Evolutionary conservation across 2,113 vertebrate genomes (phyloP).

Genomic region (Scolopax mira): DNA sequence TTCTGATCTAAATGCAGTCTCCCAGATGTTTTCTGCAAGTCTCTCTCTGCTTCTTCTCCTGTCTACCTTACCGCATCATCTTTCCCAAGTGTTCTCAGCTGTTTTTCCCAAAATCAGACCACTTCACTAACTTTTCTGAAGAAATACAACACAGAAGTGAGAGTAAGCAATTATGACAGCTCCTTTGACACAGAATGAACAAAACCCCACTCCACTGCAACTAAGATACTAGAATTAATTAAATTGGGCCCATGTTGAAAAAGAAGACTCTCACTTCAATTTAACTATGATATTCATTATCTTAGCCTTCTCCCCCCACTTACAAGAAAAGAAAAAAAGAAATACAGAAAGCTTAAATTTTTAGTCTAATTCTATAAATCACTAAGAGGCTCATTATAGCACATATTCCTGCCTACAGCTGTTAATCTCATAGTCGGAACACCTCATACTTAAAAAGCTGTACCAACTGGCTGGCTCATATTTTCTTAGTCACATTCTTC

Average conservation of each 20-base stretch:
- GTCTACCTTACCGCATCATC: not conserved
- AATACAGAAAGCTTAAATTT: not conserved
- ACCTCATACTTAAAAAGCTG: not conserved
- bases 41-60: not conserved
- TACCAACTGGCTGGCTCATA: not conserved
- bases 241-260: not conserved
- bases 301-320: accelerated
- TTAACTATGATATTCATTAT: not conserved
- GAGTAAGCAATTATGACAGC: not conserved
- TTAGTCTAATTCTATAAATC: not conserved
- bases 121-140: not conserved
- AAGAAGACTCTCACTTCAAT: not conserved
- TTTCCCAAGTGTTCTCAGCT: not conserved
- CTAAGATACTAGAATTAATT: not conserved
- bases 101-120: not conserved
- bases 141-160: not conserved
- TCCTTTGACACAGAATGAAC: not conserved
- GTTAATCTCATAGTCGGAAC: not conserved
- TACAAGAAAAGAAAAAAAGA: not conserved
- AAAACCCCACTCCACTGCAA: not conserved
- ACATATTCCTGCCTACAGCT: not conserved
- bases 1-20: not conserved
- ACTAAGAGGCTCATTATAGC: not conserved
- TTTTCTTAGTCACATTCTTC: not conserved
- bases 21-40: not conserved